Percentiles rank a stretch among this genome's conserved stretches.
These are phyloP conservation scores for Esox niger DNA, from an alignment of 2,113 vertebrate genomes.

Conservation along the genomic window DNA sequence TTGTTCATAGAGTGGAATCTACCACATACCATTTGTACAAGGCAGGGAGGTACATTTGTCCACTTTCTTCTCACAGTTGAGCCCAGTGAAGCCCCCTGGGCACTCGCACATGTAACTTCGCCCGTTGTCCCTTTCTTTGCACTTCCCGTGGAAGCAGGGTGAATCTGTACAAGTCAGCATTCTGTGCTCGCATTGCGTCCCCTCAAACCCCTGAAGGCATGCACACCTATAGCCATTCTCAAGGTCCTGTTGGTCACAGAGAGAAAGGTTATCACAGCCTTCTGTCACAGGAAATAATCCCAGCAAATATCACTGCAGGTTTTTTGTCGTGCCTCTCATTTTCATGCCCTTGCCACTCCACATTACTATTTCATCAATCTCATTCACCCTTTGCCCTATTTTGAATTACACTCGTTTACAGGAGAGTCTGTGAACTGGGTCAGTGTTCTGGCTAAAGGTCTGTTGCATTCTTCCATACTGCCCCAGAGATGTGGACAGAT, in stretches of 20 bases:
- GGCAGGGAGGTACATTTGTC: slow-evolving; percentile 89
- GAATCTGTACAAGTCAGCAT: slow-evolving; percentile 88
- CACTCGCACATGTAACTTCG: slow-evolving; percentile 87
- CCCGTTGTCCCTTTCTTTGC: slow-evolving; percentile 82
- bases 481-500: slow-evolving; percentile 40
- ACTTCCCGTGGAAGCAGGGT: slow-evolving; percentile 91
- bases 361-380: neutral
- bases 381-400: slow-evolving; percentile 34
- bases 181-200: slow-evolving; percentile 85
- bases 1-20: neutral
- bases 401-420: slow-evolving; percentile 63
- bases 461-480: slow-evolving; percentile 58
- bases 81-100: slow-evolving; percentile 86
- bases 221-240: slow-evolving; percentile 86
- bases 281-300: slow-evolving; percentile 9
- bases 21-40: slow-evolving; percentile 85
- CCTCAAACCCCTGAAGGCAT: slow-evolving; percentile 87
- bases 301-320: slow-evolving; percentile 24
- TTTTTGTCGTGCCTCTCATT: slow-evolving; percentile 13
- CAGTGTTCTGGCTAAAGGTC: slow-evolving; percentile 52
- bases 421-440: slow-evolving; percentile 69
- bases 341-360: neutral
- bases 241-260: slow-evolving; percentile 75
- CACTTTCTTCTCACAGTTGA: slow-evolving; percentile 97
- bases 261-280: slow-evolving; percentile 35